Percentiles rank a stretch among this genome's conserved stretches.
Evolutionary conservation across 2,888 invertebrate species (phyloP).

Genomic region (Drosophila pegasa): DNA sequence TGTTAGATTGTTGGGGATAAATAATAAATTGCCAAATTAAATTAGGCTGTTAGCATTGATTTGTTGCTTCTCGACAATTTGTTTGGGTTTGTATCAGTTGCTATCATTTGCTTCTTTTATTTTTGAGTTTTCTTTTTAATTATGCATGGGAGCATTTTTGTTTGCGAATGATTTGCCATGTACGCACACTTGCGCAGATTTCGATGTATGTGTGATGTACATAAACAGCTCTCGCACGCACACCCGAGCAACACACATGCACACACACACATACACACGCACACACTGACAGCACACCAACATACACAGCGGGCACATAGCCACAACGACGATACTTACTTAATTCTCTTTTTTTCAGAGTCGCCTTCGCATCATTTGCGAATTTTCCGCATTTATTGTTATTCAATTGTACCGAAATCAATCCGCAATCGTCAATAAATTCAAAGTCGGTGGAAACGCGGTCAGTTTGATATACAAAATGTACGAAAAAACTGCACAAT

Average conservation of each 20-base stretch:
- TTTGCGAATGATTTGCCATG: conserved; percentile 58
- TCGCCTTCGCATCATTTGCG: conserved; percentile 68
- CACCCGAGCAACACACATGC: conserved; percentile 27
- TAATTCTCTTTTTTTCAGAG: conserved; percentile 70
- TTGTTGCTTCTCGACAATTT: conserved; percentile 11
- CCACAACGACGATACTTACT: conserved; percentile 70
- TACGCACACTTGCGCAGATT: conserved; percentile 41
- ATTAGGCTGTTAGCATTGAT: neutral
- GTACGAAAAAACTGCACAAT: conserved; percentile 66
- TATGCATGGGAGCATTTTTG: conserved; percentile 60
- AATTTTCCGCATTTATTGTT: conserved; percentile 71
- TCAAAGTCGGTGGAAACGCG: conserved; percentile 42
- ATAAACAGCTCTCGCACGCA: conserved; percentile 47
- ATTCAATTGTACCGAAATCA: conserved; percentile 52
- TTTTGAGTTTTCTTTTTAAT: conserved; percentile 46
- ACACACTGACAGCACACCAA: conserved; percentile 16
- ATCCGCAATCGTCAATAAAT: conserved; percentile 36
- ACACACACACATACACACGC: conserved; percentile 16
- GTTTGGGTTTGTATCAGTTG: conserved; percentile 18
- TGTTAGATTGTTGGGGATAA: conserved; percentile 6
- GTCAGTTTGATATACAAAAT: conserved; percentile 51
- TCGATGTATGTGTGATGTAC: conserved; percentile 33
- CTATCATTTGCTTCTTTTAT: too few species aligned
- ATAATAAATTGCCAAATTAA: conserved; percentile 1
- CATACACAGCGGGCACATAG: conserved; percentile 42